A percentile compares a stretch with the other conserved stretches of the same genome.
Conservation (phyloP, 2,888 invertebrate genomes). For the Dolichopus griseipennis region DNA sequence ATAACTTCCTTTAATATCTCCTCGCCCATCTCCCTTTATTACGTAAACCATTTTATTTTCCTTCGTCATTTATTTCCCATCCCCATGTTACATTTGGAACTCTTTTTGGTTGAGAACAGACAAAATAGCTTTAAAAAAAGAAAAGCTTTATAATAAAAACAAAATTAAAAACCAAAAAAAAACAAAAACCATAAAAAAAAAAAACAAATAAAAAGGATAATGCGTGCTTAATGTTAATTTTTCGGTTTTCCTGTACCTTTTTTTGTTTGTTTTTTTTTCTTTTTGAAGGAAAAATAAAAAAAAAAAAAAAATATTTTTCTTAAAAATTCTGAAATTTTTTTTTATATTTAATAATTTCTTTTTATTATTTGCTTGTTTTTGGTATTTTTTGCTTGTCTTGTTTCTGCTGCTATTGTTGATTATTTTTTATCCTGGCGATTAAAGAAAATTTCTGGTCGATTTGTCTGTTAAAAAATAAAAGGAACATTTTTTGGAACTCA, state of each 20-base stretch:
- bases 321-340: background rate
- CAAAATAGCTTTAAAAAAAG: background rate
- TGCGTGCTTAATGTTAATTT: slow-evolving; percentile 6
- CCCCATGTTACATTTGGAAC: no score
- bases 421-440: background rate
- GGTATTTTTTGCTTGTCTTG: background rate
- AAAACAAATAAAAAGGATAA: background rate
- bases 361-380: background rate
- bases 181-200: background rate
- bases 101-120: background rate
- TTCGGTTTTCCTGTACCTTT: slow-evolving; percentile 6
- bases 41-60: no score
- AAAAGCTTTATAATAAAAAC: background rate
- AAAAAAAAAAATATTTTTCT: background rate
- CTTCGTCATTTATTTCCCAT: no score
- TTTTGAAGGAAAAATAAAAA: background rate
- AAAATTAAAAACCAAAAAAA: background rate
- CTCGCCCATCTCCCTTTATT: no score
- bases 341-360: background rate
- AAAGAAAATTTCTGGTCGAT: slow-evolving; percentile 4
- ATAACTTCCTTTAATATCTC: no score
- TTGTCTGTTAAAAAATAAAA: background rate
- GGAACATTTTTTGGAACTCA: no score
- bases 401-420: background rate
- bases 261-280: background rate